Conservation (phyloP, 2,888 invertebrate species). For the Tetragonula carbonaria region DNA sequence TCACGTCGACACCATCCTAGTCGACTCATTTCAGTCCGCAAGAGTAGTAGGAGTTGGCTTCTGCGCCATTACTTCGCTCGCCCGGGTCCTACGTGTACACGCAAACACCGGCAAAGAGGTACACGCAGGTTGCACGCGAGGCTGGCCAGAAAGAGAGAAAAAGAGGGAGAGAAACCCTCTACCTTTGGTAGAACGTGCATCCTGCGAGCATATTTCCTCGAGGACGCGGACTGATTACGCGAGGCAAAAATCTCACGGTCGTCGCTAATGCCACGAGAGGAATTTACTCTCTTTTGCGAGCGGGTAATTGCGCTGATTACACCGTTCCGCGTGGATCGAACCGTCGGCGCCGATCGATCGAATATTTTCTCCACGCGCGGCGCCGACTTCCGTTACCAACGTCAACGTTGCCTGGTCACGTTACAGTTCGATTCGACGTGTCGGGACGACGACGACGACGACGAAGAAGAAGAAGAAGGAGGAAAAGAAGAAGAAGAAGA, state of each 20-base stretch:
- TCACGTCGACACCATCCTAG: conserved; percentile 84
- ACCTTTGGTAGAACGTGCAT: conserved; percentile 40
- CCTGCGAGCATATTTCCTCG: conserved; percentile 53
- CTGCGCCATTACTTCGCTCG: conserved; percentile 80
- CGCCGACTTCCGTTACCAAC: too few species aligned
- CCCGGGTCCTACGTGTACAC: conserved; percentile 65
- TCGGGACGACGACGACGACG: too few species aligned
- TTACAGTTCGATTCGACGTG: neutral
- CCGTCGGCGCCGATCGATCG: neutral
- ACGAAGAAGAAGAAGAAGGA: too few species aligned
- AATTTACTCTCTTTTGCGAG: neutral
- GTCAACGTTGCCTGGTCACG: too few species aligned
- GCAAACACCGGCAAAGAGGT: conserved; percentile 53
- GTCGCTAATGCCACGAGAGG: conserved; percentile 50
- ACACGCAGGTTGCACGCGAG: conserved; percentile 67
- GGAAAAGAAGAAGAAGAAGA: too few species aligned
- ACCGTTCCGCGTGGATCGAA: neutral
- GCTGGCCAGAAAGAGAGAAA: conserved; percentile 22
- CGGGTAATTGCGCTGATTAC: neutral
- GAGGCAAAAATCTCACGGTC: conserved; percentile 58
- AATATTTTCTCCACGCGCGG: neutral
- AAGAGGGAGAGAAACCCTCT: conserved; percentile 37
- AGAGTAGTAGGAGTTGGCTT: conserved; percentile 79
- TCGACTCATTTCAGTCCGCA: conserved; percentile 79
- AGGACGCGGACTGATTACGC: conserved; percentile 62